Conservation (phyloP, 2,797 vertebrate genomes). For the Spondyliosoma cantharus region DNA sequence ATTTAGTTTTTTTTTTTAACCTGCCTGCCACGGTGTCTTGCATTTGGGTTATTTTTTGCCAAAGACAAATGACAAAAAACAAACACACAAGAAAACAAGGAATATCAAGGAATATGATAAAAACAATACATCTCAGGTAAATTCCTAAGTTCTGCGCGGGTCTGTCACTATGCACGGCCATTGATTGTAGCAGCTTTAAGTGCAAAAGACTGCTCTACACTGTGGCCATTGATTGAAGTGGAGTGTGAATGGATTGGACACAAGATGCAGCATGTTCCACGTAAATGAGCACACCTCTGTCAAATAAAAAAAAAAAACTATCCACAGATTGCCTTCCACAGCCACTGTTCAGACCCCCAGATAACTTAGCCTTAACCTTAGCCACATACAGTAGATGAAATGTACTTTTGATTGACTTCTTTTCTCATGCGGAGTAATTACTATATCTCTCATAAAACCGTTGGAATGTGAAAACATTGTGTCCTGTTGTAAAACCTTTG, state of each 20-base stretch:
- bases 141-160: too few relatives aligned
- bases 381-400: slow-evolving; percentile 38
- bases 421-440: slow-evolving; percentile 33
- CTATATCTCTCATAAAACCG: slow-evolving; percentile 24
- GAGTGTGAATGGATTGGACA: not conserved
- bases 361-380: not conserved
- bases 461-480: slow-evolving; percentile 19
- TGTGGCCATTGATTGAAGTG: too few relatives aligned
- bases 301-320: not conserved
- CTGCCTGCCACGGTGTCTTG: too few relatives aligned
- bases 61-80: too few relatives aligned
- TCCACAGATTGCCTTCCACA: slow-evolving; percentile 12
- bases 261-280: not conserved
- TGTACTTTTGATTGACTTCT: slow-evolving; percentile 45
- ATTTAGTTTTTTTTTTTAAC: too few relatives aligned
- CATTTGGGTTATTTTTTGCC: too few relatives aligned
- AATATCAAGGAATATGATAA: too few relatives aligned
- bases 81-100: too few relatives aligned
- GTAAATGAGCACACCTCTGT: slow-evolving; percentile 1
- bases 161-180: not conserved
- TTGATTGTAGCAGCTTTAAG: not conserved
- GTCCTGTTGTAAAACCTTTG: slow-evolving; percentile 43
- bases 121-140: too few relatives aligned
- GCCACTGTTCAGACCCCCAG: not conserved
- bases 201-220: too few relatives aligned